Base-by-base conservation (phyloP, 2,113 vertebrate genomes). In the Ursus arctos region DNA sequence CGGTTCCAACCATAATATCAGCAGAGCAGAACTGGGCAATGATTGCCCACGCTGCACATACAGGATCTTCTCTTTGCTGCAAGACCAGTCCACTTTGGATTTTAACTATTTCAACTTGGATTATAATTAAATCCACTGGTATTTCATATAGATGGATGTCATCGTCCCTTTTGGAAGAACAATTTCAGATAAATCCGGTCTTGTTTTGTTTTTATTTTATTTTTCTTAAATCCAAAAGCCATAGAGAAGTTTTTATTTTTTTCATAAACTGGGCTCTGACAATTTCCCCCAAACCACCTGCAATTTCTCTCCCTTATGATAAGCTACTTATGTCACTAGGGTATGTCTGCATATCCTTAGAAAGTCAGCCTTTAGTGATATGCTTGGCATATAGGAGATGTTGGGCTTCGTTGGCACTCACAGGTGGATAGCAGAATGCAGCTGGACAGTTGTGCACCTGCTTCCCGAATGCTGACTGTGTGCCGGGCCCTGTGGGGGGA, bases 201-300 rank as follows among this genome's bases (percentile, higher is more conserved):
- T 76, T 59, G 2, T 28, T 63, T 49, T 80, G 18, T 51, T 67
- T 11, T 74, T 61, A 4, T 40, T 95, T 93, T 67, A 33, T 49
- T 57, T 94, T 76, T 47, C 89, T 88, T 57, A 83, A 79, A 74
- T 67, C 65, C 72, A 85, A 96, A 92, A 33, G 40, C 15, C 61
- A 85, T 6, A 33, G 36, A 86, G 61, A 63, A 79, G 6, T 59
- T 82, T 82, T n/a, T 18, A 8, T 22, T 26, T 36, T 79, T 61
- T 26, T 76, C 28, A 51, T 80, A 33, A 31, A 71, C 67, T 67
- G 55, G 77, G 18, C 33, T 69, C 47, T 95, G 51, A 84, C 40
- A n/a, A 19, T 63, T 94, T 88, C 11, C 65, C n/a, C 53, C 55
- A 49, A 74, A 83, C 33, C 51, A 79, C 40, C 55, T 74, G 43